Conservation (phyloP, 2,797 vertebrate genomes). For the Silurus lanzhouensis region DNA sequence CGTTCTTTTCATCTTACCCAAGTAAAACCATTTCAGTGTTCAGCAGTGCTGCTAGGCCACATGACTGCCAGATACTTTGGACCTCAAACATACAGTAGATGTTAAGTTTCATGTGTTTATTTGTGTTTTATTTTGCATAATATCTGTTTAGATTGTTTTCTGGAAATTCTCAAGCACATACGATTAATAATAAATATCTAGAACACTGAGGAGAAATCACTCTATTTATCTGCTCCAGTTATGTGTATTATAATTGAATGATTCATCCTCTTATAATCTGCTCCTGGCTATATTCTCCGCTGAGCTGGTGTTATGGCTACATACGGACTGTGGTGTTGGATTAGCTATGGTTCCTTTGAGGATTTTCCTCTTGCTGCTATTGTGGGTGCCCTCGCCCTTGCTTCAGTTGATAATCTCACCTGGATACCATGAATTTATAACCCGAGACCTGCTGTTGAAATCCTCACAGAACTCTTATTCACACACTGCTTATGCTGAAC, state of each 20-base stretch:
- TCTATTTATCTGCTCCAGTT: background rate
- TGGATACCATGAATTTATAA: background rate
- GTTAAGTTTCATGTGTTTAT: background rate
- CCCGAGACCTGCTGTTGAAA: background rate
- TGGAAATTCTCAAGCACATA: background rate
- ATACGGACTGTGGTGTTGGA: background rate
- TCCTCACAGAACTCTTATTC: background rate
- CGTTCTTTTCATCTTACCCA: background rate
- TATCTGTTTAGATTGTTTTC: background rate
- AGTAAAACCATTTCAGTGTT: constrained; percentile 2
- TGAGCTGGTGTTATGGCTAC: background rate
- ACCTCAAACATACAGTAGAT: background rate
- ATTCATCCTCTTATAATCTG: background rate
- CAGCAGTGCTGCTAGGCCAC: background rate
- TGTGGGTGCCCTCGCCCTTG: background rate
- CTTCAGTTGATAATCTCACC: background rate
- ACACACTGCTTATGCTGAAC: background rate
- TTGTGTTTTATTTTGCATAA: background rate
- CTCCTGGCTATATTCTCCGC: background rate
- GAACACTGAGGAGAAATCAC: background rate
- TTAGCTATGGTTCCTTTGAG: background rate
- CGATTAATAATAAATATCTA: background rate
- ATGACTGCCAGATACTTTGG: background rate
- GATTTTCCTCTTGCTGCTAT: background rate
- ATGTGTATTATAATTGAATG: background rate